phyloP scores from a whole-genome alignment of 37 sponge, comb jelly and placozoan genomes.

The Chondrilla cf. caribensis region DNA sequence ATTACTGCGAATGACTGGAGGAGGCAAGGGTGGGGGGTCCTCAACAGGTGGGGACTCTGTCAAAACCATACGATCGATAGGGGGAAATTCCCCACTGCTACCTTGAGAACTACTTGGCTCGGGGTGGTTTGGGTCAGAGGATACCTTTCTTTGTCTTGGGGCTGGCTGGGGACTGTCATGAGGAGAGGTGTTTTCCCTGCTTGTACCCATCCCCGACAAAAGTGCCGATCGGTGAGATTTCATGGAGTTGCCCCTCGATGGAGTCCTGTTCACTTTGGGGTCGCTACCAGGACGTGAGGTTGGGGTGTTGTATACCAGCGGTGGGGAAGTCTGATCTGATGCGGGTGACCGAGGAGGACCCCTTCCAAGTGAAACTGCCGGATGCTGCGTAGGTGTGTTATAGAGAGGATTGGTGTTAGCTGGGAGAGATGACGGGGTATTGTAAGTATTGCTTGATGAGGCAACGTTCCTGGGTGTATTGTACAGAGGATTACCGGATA shows the following conservation, averaged over 20 bases:
- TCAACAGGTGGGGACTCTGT: neutral
- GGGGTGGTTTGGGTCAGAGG: too few relatives aligned
- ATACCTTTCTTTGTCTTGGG: too few relatives aligned
- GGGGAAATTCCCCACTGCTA: too few relatives aligned
- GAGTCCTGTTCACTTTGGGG: too few relatives aligned
- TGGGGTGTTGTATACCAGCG: neutral
- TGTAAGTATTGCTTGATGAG: neutral
- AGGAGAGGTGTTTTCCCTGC: too few relatives aligned
- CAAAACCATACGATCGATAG: too few relatives aligned
- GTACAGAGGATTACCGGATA: neutral
- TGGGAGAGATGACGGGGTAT: neutral
- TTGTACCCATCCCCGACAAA: too few relatives aligned
- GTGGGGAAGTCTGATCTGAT: neutral
- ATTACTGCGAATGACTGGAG: slow-evolving; percentile 21
- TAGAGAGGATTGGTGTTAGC: neutral
- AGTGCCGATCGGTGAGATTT: too few relatives aligned
- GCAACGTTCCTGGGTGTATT: neutral
- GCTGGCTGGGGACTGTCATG: too few relatives aligned
- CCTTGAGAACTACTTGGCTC: too few relatives aligned
- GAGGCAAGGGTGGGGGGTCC: slow-evolving; percentile 14
- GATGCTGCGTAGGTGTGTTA: neutral
- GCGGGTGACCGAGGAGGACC: neutral
- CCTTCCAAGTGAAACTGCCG: too few relatives aligned
- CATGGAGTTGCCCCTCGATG: neutral
- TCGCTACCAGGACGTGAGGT: neutral